Evolutionary conservation across 2,113 vertebrate genomes (phyloP).

Genomic region (Bombycilla garrulus): DNA sequence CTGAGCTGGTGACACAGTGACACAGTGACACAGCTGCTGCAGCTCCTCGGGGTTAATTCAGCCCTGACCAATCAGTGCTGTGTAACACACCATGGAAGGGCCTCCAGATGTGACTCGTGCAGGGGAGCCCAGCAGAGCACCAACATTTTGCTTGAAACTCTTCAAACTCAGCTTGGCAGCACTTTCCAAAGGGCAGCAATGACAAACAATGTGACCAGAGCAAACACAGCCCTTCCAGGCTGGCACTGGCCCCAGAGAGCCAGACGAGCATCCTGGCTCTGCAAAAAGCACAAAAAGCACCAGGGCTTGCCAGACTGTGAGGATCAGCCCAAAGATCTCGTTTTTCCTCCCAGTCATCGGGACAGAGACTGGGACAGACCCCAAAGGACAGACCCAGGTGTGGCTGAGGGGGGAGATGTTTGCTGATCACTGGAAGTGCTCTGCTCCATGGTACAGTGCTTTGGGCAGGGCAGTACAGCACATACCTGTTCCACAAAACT

Average conservation of each 20-base stretch:
- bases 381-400: too few species aligned
- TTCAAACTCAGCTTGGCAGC: background rate
- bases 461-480: too few species aligned
- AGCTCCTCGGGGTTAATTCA: background rate
- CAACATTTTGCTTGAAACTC: background rate
- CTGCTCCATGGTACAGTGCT: too few species aligned
- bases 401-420: too few species aligned
- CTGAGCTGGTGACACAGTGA: background rate
- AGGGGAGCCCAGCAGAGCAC: background rate
- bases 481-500: too few species aligned
- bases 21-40: background rate
- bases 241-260: background rate
- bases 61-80: background rate
- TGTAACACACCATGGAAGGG: rapidly evolving
- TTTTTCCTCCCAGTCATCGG: too few species aligned
- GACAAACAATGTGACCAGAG: background rate
- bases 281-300: background rate
- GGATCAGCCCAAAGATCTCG: too few species aligned
- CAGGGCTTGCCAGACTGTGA: rapidly evolving
- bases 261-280: background rate
- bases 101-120: background rate
- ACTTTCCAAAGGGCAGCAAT: background rate
- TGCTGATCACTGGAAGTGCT: too few species aligned
- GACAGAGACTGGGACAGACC: too few species aligned
- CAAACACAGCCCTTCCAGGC: background rate